Conservation (phyloP, 2,113 vertebrate species). For the Platichthys flesus region DNA sequence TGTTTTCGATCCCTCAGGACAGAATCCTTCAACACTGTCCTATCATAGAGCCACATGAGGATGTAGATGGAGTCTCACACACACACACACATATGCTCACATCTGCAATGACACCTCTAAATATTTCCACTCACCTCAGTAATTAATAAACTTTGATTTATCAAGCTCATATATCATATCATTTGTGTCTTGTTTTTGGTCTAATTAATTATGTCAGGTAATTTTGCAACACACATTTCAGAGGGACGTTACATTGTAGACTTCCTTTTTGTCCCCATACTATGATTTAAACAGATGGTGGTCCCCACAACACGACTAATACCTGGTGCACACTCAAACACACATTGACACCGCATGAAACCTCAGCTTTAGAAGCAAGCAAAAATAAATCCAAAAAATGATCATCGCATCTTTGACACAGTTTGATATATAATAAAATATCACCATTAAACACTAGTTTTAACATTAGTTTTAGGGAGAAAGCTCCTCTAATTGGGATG, state of each 20-base stretch:
- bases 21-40: constrained; percentile 67
- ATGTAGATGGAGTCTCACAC: background rate
- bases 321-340: background rate
- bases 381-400: background rate
- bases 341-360: background rate
- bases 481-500: constrained; percentile 61
- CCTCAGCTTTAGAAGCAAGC: too few relatives aligned
- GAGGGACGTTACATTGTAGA: too few relatives aligned
- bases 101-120: background rate
- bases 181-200: background rate
- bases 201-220: too few relatives aligned
- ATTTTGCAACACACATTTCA: too few relatives aligned
- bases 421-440: too few relatives aligned
- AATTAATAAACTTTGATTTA: background rate
- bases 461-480: background rate
- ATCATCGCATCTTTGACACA: too few relatives aligned
- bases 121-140: background rate
- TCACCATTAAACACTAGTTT: background rate
- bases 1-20: constrained; percentile 56
- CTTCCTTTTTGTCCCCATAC: too few relatives aligned
- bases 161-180: background rate
- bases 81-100: background rate
- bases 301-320: too few relatives aligned
- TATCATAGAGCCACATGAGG: constrained; percentile 50
- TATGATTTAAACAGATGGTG: too few relatives aligned